These are phyloP conservation scores for Sibirionetta formosa DNA, from an alignment of 2,797 vertebrate genomes.

Conservation along the genomic window DNA sequence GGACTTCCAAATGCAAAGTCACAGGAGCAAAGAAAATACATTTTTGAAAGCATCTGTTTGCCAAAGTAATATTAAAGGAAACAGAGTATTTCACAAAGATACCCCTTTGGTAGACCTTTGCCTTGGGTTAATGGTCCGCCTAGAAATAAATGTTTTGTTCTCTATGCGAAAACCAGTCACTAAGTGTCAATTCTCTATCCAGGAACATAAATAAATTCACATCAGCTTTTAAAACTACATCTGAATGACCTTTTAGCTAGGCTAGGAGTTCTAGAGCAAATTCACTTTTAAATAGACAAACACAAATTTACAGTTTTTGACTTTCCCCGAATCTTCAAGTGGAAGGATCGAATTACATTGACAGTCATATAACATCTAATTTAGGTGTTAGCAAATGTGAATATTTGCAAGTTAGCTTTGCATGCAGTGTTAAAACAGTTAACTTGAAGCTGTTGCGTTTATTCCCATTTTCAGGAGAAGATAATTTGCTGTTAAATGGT, in stretches of 20 bases:
- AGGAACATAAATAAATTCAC: neutral
- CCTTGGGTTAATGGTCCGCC: neutral
- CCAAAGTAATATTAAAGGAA: neutral
- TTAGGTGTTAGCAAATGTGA: neutral
- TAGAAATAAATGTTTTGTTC: neutral
- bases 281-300: neutral
- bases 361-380: neutral
- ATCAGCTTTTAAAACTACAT: neutral
- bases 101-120: fast-evolving
- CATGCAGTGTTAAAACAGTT: neutral
- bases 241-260: neutral
- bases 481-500: neutral
- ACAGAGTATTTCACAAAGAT: fast-evolving
- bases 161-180: neutral
- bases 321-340: neutral
- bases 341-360: neutral
- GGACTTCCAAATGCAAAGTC: neutral
- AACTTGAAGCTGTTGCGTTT: neutral
- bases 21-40: neutral
- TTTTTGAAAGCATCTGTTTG: neutral
- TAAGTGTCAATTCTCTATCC: neutral
- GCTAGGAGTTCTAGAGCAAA: neutral
- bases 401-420: neutral
- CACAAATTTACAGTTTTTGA: neutral
- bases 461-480: neutral